Conservation (phyloP, 37 sponge, comb jelly and placozoan species). For the Halisarca cf. caerulea region DNA sequence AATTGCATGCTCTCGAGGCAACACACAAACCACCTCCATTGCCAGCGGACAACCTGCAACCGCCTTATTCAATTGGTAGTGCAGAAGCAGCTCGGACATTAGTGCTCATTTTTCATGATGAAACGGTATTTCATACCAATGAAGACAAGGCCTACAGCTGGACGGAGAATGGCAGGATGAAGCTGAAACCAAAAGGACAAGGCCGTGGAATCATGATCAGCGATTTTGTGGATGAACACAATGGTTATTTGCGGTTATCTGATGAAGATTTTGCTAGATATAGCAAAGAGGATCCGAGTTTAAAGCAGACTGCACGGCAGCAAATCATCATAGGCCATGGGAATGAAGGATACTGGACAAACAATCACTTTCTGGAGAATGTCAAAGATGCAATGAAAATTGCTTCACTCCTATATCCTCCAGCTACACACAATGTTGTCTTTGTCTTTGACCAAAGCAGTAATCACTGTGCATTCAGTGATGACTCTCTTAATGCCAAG, state of each 20-base stretch:
- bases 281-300: neutral
- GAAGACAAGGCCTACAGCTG: neutral
- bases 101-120: neutral
- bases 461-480: neutral
- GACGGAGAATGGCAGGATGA: neutral
- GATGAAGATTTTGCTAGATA: neutral
- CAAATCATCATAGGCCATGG: neutral
- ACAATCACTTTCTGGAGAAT: neutral
- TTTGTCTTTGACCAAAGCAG: neutral
- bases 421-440: neutral
- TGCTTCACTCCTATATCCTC: neutral
- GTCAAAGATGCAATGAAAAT: neutral
- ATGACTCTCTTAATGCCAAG: neutral
- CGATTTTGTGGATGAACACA: neutral
- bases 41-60: neutral
- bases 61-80: neutral
- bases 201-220: neutral
- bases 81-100: neutral
- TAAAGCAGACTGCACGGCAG: neutral
- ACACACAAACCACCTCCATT: neutral
- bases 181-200: neutral
- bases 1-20: neutral
- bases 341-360: neutral
- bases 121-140: neutral
- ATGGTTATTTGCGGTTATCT: neutral